phyloP scores from a whole-genome alignment of 1,140 invertebrate genomes.

The Cyrtorhinus lividipennis region DNA sequence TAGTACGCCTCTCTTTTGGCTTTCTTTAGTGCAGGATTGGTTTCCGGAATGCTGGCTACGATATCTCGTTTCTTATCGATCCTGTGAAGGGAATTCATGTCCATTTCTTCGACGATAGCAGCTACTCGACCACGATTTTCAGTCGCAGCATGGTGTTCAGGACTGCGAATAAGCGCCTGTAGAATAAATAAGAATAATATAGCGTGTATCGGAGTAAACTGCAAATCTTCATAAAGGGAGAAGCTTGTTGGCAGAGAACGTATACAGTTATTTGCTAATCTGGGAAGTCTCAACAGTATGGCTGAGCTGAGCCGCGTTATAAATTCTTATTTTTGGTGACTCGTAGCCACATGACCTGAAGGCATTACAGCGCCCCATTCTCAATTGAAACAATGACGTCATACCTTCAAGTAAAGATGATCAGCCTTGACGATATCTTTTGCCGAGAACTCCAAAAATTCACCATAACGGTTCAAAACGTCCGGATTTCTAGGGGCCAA shows the following conservation, averaged over 20 bases:
- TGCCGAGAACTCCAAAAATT: conserved; percentile 76
- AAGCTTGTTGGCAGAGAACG: no score
- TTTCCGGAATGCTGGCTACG: conserved; percentile 64
- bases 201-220: background rate
- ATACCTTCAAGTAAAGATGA: conserved; percentile 57
- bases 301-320: no score
- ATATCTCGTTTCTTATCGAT: conserved; percentile 78
- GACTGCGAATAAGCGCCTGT: conserved; percentile 64
- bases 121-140: conserved; percentile 69
- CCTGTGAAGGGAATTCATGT: conserved; percentile 56
- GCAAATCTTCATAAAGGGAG: background rate
- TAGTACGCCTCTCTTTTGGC: conserved; percentile 91
- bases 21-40: conserved; percentile 58
- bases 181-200: no score
- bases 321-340: no score
- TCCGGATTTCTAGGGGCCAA: conserved; percentile 84
- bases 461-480: conserved; percentile 81
- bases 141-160: conserved; percentile 64
- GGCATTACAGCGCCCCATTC: no score
- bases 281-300: no score
- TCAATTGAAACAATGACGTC: no score
- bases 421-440: conserved; percentile 81
- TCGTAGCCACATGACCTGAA: no score
- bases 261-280: no score
- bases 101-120: conserved; percentile 78